Conservation (phyloP, 2,113 vertebrate species). For the Pheucticus melanocephalus region DNA sequence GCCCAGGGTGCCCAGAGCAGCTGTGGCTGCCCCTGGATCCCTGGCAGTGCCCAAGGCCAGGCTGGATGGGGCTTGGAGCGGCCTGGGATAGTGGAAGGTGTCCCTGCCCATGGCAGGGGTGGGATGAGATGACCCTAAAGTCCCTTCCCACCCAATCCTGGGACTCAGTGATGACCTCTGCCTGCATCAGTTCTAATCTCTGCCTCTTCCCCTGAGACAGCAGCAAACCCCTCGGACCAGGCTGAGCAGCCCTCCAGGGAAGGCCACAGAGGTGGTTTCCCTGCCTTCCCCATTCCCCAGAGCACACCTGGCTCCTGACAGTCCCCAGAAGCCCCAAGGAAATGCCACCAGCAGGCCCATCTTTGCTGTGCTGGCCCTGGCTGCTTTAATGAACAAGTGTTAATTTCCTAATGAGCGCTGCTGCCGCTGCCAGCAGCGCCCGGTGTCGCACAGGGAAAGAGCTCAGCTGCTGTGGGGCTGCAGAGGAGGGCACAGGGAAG, state of each 20-base stretch:
- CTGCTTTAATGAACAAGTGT: neutral
- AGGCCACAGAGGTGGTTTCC: neutral
- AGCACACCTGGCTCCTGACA: neutral
- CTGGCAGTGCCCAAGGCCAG: too few species aligned
- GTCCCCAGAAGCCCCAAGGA: neutral
- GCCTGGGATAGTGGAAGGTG: neutral
- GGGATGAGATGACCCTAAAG: rapidly evolving
- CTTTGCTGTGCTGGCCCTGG: neutral
- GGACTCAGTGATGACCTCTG: too few species aligned
- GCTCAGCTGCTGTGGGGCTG: too few species aligned
- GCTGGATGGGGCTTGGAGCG: too few species aligned
- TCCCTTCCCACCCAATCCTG: too few species aligned
- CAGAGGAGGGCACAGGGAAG: too few species aligned
- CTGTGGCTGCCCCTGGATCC: too few species aligned
- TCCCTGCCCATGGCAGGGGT: neutral
- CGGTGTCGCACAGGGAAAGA: neutral
- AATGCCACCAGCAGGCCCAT: neutral
- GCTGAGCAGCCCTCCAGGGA: too few species aligned
- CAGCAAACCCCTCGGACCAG: neutral
- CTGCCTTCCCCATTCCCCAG: neutral
- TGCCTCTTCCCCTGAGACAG: neutral
- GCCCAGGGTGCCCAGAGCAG: too few species aligned
- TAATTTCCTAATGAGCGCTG: neutral
- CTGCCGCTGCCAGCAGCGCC: neutral
- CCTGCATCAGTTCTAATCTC: neutral